Evolutionary conservation across 2,797 vertebrate genomes (phyloP).

Genomic region (Darevskia mixta): DNA sequence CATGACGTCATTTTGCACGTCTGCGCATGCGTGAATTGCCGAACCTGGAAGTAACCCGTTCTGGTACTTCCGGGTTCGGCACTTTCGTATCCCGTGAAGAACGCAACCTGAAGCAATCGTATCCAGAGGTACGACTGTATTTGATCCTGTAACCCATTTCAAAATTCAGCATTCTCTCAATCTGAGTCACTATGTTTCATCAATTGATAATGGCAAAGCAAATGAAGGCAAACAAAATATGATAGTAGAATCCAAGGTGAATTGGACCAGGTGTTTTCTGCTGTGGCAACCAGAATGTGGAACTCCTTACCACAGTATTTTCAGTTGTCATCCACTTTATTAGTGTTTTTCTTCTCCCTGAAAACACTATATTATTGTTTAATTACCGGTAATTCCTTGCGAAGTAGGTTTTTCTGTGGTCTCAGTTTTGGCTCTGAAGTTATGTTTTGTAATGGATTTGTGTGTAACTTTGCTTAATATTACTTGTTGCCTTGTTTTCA

Average conservation of each 20-base stretch:
- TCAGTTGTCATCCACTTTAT: neutral
- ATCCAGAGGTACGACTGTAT: neutral
- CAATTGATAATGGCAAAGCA: neutral
- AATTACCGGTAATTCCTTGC: neutral
- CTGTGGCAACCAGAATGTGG: neutral
- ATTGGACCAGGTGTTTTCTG: neutral
- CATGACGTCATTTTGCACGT: too few species aligned
- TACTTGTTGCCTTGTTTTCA: neutral
- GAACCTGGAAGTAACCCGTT: too few species aligned
- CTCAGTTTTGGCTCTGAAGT: neutral
- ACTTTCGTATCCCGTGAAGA: too few species aligned
- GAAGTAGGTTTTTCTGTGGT: neutral
- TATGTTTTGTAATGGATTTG: neutral
- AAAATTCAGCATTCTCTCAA: neutral
- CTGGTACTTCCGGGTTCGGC: too few species aligned
- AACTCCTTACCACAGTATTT: neutral
- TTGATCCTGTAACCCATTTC: neutral
- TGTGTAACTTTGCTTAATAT: neutral
- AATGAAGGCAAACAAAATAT: neutral
- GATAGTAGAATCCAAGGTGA: neutral
- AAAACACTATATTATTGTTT: neutral
- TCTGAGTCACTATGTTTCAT: neutral
- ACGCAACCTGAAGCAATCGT: too few species aligned
- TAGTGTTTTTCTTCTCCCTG: neutral
- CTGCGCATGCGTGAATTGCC: too few species aligned